phyloP scores from a whole-genome alignment of 2,888 invertebrate species.

The Nephrotoma appendiculata region DNA sequence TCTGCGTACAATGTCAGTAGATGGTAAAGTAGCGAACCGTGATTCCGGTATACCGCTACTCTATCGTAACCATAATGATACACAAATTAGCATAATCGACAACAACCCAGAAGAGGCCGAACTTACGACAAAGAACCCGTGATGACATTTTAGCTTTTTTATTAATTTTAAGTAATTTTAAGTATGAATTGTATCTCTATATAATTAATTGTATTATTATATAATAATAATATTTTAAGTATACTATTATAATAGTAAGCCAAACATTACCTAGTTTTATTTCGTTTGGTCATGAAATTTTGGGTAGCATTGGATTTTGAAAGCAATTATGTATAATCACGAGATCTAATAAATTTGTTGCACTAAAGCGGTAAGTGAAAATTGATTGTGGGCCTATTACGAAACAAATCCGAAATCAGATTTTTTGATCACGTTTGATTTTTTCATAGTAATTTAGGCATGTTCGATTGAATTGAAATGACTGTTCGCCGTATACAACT shows the following conservation, averaged over 20 bases:
- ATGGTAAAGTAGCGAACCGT: neutral
- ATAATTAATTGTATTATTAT: neutral
- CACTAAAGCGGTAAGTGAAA: too few relatives aligned
- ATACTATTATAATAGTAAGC: neutral
- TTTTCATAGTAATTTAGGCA: too few relatives aligned
- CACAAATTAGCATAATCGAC: neutral
- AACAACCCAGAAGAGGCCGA: neutral
- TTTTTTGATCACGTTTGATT: too few relatives aligned
- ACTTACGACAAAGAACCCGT: neutral
- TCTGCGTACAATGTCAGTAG: neutral
- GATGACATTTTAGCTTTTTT: neutral
- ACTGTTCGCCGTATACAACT: too few relatives aligned
- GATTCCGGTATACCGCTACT: neutral
- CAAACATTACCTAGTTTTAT: too few relatives aligned
- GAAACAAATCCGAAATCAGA: too few relatives aligned
- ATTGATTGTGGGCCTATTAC: too few relatives aligned
- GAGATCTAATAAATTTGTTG: too few relatives aligned
- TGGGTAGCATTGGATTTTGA: too few relatives aligned
- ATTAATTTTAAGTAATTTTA: neutral
- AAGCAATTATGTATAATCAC: too few relatives aligned
- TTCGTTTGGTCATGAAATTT: too few relatives aligned
- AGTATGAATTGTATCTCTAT: neutral
- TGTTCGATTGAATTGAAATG: too few relatives aligned
- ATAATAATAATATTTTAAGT: neutral
- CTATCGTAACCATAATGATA: neutral